A percentile compares a stretch with the other conserved stretches of the same genome.
These are phyloP conservation scores for Bos javanicus DNA, from an alignment of 2,113 vertebrate genomes.

Conservation along the genomic window DNA sequence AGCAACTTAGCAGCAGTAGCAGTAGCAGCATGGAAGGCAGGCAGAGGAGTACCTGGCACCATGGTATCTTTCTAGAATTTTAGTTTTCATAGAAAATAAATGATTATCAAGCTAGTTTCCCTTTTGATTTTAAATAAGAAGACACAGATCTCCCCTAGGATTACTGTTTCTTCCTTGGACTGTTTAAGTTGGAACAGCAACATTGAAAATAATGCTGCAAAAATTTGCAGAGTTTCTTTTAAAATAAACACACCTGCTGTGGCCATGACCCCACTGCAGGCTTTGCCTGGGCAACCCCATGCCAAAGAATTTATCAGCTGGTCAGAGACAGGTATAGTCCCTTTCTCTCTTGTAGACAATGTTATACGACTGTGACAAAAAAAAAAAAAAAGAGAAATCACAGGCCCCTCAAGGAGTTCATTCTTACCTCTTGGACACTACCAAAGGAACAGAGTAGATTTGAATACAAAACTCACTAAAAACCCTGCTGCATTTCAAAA, in stretches of 20 bases:
- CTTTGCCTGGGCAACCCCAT: not conserved
- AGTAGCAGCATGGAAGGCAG: not conserved
- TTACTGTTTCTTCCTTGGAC: not conserved
- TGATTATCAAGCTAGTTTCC: not conserved
- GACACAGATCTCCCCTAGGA: not conserved
- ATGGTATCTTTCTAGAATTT: not conserved
- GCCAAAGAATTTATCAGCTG: not conserved
- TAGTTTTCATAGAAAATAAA: not conserved
- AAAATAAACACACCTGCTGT: not conserved
- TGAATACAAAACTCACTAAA: not conserved
- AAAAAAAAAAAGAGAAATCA: not conserved
- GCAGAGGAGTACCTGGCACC: not conserved
- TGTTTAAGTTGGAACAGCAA: not conserved
- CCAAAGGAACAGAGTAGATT: not conserved
- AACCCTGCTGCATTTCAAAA: not conserved
- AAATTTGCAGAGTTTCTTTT: not conserved
- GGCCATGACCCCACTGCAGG: not conserved
- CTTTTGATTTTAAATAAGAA: constrained; percentile 3
- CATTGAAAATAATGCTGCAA: not conserved
- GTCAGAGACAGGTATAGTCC: not conserved
- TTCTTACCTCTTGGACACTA: not conserved
- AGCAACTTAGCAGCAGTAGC: no score
- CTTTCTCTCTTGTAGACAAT: not conserved
- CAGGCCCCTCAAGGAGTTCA: not conserved
- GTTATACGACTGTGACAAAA: no score